A percentile compares a stretch with the other conserved stretches of the same genome.
These are phyloP conservation scores for Limnephilus marmoratus DNA, from an alignment of 2,888 invertebrate genomes.

Conservation along the genomic window DNA sequence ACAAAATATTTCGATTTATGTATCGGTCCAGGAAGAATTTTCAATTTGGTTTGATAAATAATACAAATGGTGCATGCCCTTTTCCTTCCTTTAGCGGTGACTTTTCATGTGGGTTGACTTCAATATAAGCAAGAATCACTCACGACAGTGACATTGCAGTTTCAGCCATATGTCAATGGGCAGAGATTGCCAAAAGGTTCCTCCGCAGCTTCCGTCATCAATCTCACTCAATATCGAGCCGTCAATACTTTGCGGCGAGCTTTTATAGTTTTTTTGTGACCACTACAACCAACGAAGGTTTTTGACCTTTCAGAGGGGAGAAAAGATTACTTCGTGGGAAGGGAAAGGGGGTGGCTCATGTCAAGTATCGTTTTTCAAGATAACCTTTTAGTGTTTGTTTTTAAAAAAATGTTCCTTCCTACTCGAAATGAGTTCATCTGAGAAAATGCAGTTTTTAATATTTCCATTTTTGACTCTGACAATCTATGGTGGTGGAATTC, in stretches of 20 bases:
- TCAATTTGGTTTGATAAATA: background rate
- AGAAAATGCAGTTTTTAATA: no score
- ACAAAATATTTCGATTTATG: background rate
- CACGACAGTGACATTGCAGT: constrained; percentile 45
- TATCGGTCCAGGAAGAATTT: background rate
- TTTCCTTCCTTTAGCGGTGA: background rate
- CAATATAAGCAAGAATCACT: constrained; percentile 51
- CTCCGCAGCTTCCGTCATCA: constrained; percentile 54
- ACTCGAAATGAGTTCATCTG: background rate
- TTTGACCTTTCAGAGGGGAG: constrained; percentile 23
- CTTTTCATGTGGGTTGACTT: background rate
- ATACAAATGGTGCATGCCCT: background rate
- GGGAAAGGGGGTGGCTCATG: background rate
- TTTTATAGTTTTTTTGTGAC: constrained; percentile 64
- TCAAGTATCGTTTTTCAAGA: background rate
- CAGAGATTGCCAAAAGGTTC: constrained; percentile 50
- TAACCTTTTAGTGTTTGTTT: background rate
- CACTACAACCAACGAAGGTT: constrained; percentile 37
- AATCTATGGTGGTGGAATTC: no score
- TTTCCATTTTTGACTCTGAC: no score
- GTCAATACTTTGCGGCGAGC: constrained; percentile 63
- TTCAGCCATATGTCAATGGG: constrained; percentile 40
- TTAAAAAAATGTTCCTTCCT: background rate
- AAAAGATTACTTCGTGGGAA: background rate
- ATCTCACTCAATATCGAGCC: constrained; percentile 65